These are phyloP conservation scores for Holothuria scabra DNA, from an alignment of 53 echinoderm and acorn worm genomes.

Conservation along the genomic window DNA sequence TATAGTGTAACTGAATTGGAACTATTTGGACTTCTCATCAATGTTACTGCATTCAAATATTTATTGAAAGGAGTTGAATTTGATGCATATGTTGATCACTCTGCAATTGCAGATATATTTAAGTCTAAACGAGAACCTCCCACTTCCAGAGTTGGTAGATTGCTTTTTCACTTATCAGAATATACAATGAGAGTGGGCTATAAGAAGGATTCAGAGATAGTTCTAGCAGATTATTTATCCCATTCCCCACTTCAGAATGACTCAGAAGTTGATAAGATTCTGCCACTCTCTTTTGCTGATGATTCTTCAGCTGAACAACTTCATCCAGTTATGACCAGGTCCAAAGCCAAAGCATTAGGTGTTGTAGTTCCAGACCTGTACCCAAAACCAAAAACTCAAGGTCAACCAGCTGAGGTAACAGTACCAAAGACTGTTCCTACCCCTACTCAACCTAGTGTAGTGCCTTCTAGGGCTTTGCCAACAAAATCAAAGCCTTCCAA, in stretches of 20 bases:
- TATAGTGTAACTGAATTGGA: constrained; percentile 57
- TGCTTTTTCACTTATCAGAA: constrained; percentile 16
- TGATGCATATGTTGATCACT: constrained; percentile 55
- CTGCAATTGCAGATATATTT: too few species aligned
- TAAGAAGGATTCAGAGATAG: constrained; percentile 44
- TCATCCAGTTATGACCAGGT: constrained; percentile 19
- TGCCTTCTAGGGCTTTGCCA: too few species aligned
- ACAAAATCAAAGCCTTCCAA: too few species aligned
- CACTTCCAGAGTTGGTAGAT: constrained; percentile 13
- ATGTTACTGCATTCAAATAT: constrained; percentile 45
- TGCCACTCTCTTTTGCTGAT: constrained; percentile 19
- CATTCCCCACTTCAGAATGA: constrained; percentile 15
- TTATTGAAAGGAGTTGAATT: constrained; percentile 44
- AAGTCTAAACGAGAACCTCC: constrained; percentile 36
- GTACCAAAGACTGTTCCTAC: too few species aligned
- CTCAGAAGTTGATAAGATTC: constrained; percentile 16
- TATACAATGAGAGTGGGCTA: constrained; percentile 38
- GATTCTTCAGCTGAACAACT: neutral
- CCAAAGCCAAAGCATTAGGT: constrained; percentile 31
- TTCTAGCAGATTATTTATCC: constrained; percentile 48
- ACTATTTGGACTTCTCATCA: constrained; percentile 46
- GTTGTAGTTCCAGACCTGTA: constrained; percentile 21
- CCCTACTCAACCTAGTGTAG: too few species aligned
- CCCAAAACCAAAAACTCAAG: too few species aligned
- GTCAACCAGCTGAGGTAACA: too few species aligned